Evolutionary conservation across 2,113 vertebrate genomes (phyloP).

Genomic region (Scortum barcoo): DNA sequence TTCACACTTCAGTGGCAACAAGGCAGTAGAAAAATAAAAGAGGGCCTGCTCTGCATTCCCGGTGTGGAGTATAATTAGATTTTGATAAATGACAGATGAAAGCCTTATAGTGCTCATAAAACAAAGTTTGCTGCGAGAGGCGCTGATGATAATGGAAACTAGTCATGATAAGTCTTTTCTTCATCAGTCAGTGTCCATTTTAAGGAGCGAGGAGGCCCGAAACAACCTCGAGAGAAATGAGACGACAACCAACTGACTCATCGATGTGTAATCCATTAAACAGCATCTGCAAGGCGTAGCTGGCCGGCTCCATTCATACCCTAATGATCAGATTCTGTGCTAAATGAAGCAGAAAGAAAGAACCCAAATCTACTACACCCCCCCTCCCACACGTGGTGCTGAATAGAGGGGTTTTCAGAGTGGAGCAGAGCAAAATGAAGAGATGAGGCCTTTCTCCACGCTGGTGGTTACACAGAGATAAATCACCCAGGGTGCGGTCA

Average conservation of each 20-base stretch:
- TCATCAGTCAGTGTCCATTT: slow-evolving; percentile 2
- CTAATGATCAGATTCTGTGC: slow-evolving; percentile 43
- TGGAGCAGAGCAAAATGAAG: neutral
- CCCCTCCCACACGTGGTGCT: slow-evolving; percentile 5
- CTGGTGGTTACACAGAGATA: neutral
- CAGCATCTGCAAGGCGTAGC: slow-evolving; percentile 47
- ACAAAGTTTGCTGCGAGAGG: slow-evolving; percentile 29
- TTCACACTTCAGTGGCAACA: slow-evolving; percentile 47
- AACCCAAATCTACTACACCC: neutral
- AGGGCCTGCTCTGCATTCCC: slow-evolving; percentile 14
- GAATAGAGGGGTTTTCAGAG: neutral
- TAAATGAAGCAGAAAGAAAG: slow-evolving; percentile 38
- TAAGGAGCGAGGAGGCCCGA: neutral
- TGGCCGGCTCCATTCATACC: slow-evolving; percentile 26
- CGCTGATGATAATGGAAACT: neutral
- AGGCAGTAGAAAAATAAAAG: slow-evolving; percentile 24
- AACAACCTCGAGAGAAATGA: slow-evolving; percentile 7
- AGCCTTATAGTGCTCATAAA: slow-evolving; percentile 13
- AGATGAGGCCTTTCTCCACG: slow-evolving; percentile 8
- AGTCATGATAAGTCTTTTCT: slow-evolving; percentile 11
- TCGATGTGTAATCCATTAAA: slow-evolving; percentile 53
- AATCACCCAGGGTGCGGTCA: neutral
- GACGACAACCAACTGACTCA: slow-evolving; percentile 48
- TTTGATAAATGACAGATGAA: slow-evolving; percentile 52
- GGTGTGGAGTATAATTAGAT: slow-evolving; percentile 28